Conservation (phyloP, 1,140 invertebrate species). For the Muscidifurax raptorellus region DNA sequence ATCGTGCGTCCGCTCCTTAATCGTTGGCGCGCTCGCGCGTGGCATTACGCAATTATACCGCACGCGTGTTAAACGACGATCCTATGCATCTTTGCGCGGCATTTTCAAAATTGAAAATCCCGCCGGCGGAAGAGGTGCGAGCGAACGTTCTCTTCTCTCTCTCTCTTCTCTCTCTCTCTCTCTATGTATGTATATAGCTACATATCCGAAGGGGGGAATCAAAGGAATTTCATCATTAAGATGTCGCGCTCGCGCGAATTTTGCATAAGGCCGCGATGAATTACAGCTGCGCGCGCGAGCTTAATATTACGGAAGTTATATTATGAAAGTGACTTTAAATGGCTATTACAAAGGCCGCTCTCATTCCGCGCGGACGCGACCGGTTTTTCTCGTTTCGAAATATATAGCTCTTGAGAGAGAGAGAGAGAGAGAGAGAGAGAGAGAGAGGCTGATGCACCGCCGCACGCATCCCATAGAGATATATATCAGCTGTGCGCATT, state of each 20-base stretch:
- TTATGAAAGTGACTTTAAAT: slow-evolving; percentile 16
- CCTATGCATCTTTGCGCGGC: not conserved
- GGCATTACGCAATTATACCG: not conserved
- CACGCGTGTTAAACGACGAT: not conserved
- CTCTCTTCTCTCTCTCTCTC: no score
- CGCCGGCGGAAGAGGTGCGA: not conserved
- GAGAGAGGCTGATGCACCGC: no score
- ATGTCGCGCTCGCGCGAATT: slow-evolving; percentile 30
- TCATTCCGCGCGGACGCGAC: slow-evolving; percentile 54
- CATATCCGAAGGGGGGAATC: not conserved
- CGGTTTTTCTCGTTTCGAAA: slow-evolving; percentile 56
- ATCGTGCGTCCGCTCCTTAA: not conserved
- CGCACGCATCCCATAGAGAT: not conserved
- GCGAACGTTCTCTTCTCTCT: no score
- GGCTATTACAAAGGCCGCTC: slow-evolving; percentile 49
- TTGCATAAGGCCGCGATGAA: slow-evolving; percentile 48
- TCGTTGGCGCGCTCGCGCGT: not conserved
- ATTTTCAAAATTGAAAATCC: slow-evolving; percentile 33
- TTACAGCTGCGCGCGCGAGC: slow-evolving; percentile 49
- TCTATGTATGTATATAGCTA: not conserved
- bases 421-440: not conserved
- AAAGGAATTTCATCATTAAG: not conserved
- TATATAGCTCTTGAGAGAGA: not conserved
- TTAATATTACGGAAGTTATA: slow-evolving; percentile 46
- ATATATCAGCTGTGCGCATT: not conserved